A percentile compares a stretch with the other conserved stretches of the same genome.
Evolutionary conservation across 2,797 vertebrate genomes (phyloP).

Genomic region (Hyperoplus lanceolatus): DNA sequence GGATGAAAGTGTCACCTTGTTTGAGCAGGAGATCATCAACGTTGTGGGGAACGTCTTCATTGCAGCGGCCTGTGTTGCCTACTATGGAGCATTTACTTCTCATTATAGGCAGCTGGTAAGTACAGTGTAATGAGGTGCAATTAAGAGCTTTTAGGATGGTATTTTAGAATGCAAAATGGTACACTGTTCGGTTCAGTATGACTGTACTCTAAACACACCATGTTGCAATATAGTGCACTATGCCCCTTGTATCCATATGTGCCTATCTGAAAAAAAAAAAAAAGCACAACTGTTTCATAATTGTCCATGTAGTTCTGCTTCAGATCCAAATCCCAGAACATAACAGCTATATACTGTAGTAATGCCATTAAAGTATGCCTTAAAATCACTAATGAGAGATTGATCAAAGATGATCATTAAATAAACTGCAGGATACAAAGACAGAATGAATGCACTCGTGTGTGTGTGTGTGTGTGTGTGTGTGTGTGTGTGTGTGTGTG

Average conservation of each 20-base stretch:
- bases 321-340: neutral
- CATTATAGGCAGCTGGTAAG: conserved; percentile 86
- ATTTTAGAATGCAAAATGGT: neutral
- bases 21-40: conserved; percentile 87
- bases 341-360: neutral
- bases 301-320: neutral
- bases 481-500: conserved; percentile 29
- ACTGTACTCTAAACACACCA: neutral
- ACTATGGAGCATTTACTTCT: conserved; percentile 90
- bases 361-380: neutral
- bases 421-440: neutral
- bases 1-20: conserved; percentile 87
- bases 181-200: neutral
- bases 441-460: neutral
- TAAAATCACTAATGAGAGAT: neutral
- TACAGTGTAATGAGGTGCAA: neutral
- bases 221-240: neutral
- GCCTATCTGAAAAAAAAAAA: neutral
- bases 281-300: neutral
- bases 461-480: conserved; percentile 14
- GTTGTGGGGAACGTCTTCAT: conserved; percentile 90
- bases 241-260: neutral
- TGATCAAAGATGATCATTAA: neutral
- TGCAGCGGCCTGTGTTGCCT: conserved; percentile 90
- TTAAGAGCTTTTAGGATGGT: neutral